These are phyloP conservation scores for Ectemnius cavifrons DNA, from an alignment of 2,888 invertebrate species.

Conservation along the genomic window DNA sequence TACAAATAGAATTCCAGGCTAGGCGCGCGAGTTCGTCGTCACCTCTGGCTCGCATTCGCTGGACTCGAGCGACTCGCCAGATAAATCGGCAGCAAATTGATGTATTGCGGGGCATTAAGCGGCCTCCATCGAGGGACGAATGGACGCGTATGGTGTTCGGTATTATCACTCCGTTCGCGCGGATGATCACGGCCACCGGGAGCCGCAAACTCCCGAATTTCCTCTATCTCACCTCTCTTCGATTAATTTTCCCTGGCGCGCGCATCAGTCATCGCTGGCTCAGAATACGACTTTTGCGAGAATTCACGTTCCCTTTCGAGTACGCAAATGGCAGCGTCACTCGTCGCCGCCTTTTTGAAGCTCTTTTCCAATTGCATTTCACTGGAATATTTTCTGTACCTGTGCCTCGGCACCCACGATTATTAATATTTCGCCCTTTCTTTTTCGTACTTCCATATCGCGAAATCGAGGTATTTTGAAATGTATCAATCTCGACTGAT, in stretches of 20 bases:
- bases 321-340: neutral
- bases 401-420: too few species aligned
- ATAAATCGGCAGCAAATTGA: conserved; percentile 35
- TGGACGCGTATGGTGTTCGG: conserved; percentile 29
- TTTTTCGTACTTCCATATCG: conserved; percentile 13
- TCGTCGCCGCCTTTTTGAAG: neutral
- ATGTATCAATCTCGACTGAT: too few species aligned
- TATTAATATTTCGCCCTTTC: neutral
- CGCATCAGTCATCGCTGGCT: conserved; percentile 40
- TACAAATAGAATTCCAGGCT: conserved; percentile 45
- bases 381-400: too few species aligned
- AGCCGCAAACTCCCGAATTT: conserved; percentile 7
- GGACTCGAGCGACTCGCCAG: neutral
- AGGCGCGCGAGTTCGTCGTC: conserved; percentile 7
- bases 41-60: neutral
- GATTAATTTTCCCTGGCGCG: conserved; percentile 41
- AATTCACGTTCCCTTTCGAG: conserved; percentile 3
- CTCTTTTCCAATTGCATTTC: too few species aligned
- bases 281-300: conserved; percentile 40
- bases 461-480: neutral
- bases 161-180: conserved; percentile 39
- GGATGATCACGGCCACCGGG: conserved; percentile 35
- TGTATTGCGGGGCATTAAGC: conserved; percentile 42
- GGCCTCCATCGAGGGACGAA: conserved; percentile 41
- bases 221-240: conserved; percentile 21